phyloP scores from a whole-genome alignment of 2,797 vertebrate genomes.

The Pseudochaenichthys georgianus region DNA sequence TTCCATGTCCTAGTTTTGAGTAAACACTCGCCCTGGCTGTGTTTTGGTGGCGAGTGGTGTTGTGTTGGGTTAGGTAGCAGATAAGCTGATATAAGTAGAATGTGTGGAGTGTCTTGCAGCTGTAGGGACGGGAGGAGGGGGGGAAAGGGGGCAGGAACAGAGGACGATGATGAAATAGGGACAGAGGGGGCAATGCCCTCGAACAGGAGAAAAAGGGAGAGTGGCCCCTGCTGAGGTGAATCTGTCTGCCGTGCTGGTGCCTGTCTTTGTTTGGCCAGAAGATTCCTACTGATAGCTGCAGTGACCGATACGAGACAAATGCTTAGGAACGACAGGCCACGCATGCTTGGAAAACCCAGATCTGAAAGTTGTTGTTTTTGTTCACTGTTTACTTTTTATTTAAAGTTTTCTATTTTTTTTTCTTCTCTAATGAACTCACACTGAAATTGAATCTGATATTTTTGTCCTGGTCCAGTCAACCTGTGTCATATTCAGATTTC shows the following conservation, averaged over 20 bases:
- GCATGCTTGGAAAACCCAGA: constrained; percentile 23
- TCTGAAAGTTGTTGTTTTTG: neutral
- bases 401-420: too few species aligned
- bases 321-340: constrained; percentile 20
- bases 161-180: constrained; percentile 56
- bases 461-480: neutral
- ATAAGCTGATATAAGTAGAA: constrained; percentile 7
- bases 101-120: constrained; percentile 1
- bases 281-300: constrained; percentile 79
- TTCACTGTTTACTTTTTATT: too few species aligned
- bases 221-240: constrained; percentile 83
- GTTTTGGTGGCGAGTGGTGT: neutral
- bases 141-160: constrained; percentile 12
- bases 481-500: constrained; percentile 10
- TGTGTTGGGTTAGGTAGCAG: neutral
- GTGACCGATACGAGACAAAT: constrained; percentile 38
- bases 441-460: neutral
- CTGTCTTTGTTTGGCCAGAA: constrained; percentile 84
- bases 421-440: too few species aligned
- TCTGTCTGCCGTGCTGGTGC: constrained; percentile 79
- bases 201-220: constrained; percentile 45
- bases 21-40: neutral
- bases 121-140: neutral
- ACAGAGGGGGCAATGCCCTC: constrained; percentile 73
- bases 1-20: constrained; percentile 35